A percentile compares a stretch with the other conserved stretches of the same genome.
These are phyloP conservation scores for Rhabdomys dilectus DNA, from an alignment of 2,113 vertebrate species.

Conservation along the genomic window DNA sequence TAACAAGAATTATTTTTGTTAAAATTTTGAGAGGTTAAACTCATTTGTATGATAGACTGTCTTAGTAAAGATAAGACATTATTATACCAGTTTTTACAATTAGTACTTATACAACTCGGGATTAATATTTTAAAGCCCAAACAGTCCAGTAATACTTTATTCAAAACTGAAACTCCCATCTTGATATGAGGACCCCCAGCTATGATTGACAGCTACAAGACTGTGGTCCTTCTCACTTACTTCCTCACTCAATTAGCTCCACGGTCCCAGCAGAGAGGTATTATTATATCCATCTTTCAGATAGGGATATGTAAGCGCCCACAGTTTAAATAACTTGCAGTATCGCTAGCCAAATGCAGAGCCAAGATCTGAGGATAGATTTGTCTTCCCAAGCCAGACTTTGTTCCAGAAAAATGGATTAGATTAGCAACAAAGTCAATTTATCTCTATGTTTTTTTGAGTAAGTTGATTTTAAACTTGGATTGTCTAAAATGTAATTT, in stretches of 20 bases:
- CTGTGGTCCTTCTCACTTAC: neutral
- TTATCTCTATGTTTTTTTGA: neutral
- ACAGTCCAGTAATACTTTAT: neutral
- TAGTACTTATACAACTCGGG: neutral
- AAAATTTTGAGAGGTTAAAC: neutral
- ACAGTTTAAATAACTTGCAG: constrained; percentile 46
- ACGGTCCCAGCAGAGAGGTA: neutral
- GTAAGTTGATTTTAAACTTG: neutral
- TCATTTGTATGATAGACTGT: neutral
- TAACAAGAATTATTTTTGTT: neutral
- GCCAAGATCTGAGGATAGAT: neutral
- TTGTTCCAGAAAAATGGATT: constrained; percentile 45
- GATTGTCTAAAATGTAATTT: constrained; percentile 32
- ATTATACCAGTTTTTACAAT: neutral
- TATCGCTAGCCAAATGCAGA: neutral
- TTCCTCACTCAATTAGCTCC: constrained; percentile 2
- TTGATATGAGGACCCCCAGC: neutral
- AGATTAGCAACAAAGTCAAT: neutral
- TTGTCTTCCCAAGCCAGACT: constrained; percentile 14
- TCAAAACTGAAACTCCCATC: neutral
- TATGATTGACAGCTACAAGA: neutral
- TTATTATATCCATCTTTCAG: neutral
- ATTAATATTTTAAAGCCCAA: neutral
- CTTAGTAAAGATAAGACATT: neutral
- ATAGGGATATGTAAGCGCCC: neutral